phyloP scores from a whole-genome alignment of 2,797 vertebrate genomes.

The Lepus oiostolus region DNA sequence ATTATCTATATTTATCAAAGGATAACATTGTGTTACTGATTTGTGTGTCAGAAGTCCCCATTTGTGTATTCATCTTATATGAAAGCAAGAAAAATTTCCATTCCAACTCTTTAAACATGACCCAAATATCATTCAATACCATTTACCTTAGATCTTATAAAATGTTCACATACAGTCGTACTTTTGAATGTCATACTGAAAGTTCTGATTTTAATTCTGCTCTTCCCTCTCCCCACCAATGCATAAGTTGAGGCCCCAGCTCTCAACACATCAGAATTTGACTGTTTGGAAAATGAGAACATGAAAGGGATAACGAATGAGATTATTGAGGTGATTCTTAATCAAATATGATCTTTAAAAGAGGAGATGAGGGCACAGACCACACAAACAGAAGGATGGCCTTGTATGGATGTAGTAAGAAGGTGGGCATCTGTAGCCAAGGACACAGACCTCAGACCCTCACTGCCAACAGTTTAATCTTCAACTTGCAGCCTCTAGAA shows the following conservation, averaged over 20 bases:
- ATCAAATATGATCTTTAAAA: background rate
- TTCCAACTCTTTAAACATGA: background rate
- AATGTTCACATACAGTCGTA: background rate
- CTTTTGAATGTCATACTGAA: background rate
- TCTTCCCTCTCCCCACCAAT: background rate
- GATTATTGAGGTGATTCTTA: background rate
- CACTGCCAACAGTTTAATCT: background rate
- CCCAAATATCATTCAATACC: background rate
- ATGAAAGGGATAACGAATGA: background rate
- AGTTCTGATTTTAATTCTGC: background rate
- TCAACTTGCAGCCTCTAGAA: background rate
- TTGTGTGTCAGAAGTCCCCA: background rate
- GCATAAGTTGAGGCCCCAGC: background rate
- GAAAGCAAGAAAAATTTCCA: background rate
- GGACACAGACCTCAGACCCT: background rate
- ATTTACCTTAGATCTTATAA: background rate
- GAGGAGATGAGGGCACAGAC: background rate
- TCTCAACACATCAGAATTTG: background rate
- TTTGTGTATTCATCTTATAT: background rate
- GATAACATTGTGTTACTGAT: background rate
- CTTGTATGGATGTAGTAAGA: background rate
- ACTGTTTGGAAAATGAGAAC: background rate
- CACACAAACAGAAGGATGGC: background rate
- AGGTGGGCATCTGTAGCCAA: too few relatives aligned
- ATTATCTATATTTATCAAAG: conserved; percentile 38